Base-by-base conservation (phyloP, 2,888 invertebrate species). In the Xestia xanthographa region DNA sequence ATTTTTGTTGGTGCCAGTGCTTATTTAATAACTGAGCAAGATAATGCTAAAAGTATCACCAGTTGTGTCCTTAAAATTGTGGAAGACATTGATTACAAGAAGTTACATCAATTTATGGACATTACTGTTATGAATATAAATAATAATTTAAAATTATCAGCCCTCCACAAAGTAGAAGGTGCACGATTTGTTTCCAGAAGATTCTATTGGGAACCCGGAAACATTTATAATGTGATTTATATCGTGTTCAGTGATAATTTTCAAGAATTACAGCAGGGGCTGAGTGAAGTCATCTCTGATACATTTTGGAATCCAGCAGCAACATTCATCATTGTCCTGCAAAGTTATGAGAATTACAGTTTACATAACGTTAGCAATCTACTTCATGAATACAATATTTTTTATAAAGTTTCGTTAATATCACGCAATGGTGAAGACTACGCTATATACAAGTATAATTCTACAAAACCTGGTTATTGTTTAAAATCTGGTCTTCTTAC, bases 251-350 rank as follows among this genome's bases (percentile, higher is more conserved):
- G 84, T 76, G 34, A 75, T 20, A 66, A 90, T 82, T 88, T 83
- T 41, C 41, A 81, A 34, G 89, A 90, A 45, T 84, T 92, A 17
- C 22, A 75, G 66, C 41, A 60, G 5, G 89, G 86, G 0, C 72
- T 93, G 14, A 62, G 78, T 12, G 41, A 75, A 48, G 70, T 86
- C 5, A 84, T 75, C 74, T 71, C 78, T 5, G 91, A 91, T 66
- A 68, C 11, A 22, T 89, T 86, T 62, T 93, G 92, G 90, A 91
- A 90, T 75, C 90, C 91, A 29, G 53, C 58, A 66, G 89, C 89
- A 29, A 88, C 78, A 50, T 92, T 92, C 69, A 86, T 93, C 50
- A 88, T 93, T 38, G 72, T 89, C 2, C 45, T 92, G 9, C 69
- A 90, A 50, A 66, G 84, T 53, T 48, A 88, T n/a, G 38, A 50